phyloP scores from a whole-genome alignment of 2,888 invertebrate genomes.

The Nephrotoma guestfalica region DNA sequence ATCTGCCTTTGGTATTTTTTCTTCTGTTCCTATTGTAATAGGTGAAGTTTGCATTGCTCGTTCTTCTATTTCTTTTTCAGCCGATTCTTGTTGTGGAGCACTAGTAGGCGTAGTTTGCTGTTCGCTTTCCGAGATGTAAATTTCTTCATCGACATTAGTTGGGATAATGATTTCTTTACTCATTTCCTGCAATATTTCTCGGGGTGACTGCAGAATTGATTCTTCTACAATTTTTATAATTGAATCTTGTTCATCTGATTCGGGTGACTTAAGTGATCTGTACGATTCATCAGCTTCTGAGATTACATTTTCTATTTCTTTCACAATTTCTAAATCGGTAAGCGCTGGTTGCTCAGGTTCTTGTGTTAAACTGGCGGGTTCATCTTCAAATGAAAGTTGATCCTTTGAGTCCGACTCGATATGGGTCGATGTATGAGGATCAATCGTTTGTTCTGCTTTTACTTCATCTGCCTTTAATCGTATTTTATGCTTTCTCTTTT shows the following conservation, averaged over 20 bases:
- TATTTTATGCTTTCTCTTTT: conserved; percentile 37
- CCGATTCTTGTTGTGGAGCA: conserved; percentile 16
- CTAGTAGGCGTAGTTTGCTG: conserved; percentile 42
- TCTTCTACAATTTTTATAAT: conserved; percentile 54
- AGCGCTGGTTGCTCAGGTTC: not conserved
- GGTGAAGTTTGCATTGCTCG: conserved; percentile 36
- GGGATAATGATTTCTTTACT: conserved; percentile 36
- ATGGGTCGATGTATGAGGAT: conserved; percentile 33
- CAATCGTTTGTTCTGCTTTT: conserved; percentile 32
- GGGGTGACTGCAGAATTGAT: conserved; percentile 39
- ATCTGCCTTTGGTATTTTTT: conserved; percentile 14
- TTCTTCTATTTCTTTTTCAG: conserved; percentile 29
- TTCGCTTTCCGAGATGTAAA: conserved; percentile 28
- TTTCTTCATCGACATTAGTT: conserved; percentile 29
- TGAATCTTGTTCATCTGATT: conserved; percentile 37
- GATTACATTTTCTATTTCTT: conserved; percentile 25
- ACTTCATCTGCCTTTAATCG: conserved; percentile 31
- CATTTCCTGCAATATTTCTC: conserved; percentile 40
- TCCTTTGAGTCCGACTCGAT: conserved; percentile 20
- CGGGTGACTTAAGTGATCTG: conserved; percentile 30
- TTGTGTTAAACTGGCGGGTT: conserved; percentile 4
- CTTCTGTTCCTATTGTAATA: conserved; percentile 16
- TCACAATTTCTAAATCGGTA: conserved; percentile 12
- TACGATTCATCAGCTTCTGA: conserved; percentile 44
- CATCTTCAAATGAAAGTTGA: conserved; percentile 18